Conservation (phyloP, 2,888 invertebrate genomes). For the Penaeus monodon region DNA sequence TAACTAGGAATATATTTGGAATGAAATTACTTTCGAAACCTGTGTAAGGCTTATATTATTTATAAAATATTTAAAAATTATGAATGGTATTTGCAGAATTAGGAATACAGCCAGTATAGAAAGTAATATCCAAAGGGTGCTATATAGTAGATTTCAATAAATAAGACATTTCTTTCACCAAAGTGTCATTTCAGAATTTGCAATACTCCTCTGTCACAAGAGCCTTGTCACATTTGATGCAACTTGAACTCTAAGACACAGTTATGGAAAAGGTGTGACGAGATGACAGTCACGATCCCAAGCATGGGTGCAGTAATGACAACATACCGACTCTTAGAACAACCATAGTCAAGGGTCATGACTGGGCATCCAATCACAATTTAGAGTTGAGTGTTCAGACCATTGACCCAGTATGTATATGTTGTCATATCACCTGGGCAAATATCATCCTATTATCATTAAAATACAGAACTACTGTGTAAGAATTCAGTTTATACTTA, state of each 20-base stretch:
- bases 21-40: no score
- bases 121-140: background rate
- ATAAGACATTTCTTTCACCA: background rate
- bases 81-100: no score
- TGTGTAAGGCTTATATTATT: no score
- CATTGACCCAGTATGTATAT: slow-evolving; percentile 14
- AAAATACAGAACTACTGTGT: background rate
- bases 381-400: background rate
- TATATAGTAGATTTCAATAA: background rate
- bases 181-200: slow-evolving; percentile 41
- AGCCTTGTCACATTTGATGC: slow-evolving; percentile 25
- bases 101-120: no score
- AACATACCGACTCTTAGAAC: no score
- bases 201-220: slow-evolving; percentile 4
- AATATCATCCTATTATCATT: background rate
- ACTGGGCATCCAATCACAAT: background rate
- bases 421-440: background rate
- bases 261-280: background rate
- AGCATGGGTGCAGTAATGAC: background rate
- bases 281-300: background rate
- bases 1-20: no score
- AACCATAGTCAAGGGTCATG: background rate
- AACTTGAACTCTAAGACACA: slow-evolving; percentile 24
- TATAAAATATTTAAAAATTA: no score
- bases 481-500: slow-evolving; percentile 6